Evolutionary conservation across 2,113 vertebrate species (phyloP).

Genomic region (Clinocottus analis): DNA sequence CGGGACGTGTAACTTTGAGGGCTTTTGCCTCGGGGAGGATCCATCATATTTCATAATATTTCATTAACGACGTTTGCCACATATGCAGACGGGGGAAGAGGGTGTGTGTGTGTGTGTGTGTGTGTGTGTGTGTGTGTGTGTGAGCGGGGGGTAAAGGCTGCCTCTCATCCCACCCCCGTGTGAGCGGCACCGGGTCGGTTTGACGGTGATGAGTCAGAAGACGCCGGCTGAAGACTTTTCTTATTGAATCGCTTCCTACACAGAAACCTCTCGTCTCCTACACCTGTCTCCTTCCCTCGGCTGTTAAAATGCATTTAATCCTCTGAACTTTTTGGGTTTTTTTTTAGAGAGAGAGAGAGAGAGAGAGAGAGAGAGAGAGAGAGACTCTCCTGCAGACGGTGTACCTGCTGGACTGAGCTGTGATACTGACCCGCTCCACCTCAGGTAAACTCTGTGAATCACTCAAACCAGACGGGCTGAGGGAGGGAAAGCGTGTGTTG

Average conservation of each 20-base stretch:
- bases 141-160: neutral
- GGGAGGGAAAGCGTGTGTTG: neutral
- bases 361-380: too few relatives aligned
- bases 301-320: too few relatives aligned
- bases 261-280: too few relatives aligned
- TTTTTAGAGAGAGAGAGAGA: too few relatives aligned
- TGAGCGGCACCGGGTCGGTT: too few relatives aligned
- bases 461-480: neutral
- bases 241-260: too few relatives aligned
- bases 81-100: constrained; percentile 10
- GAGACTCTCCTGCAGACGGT: neutral
- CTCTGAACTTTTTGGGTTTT: too few relatives aligned
- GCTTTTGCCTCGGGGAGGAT: constrained; percentile 56
- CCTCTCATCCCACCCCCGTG: neutral
- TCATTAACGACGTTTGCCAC: constrained; percentile 50
- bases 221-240: too few relatives aligned
- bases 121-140: too few relatives aligned
- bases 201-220: too few relatives aligned
- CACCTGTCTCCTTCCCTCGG: too few relatives aligned
- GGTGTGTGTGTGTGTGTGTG: too few relatives aligned
- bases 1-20: constrained; percentile 49
- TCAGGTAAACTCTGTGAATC: constrained; percentile 36
- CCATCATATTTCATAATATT: constrained; percentile 58
- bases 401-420: constrained; percentile 18
- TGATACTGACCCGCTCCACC: constrained; percentile 36